A percentile compares a stretch with the other conserved stretches of the same genome.
These are phyloP conservation scores for Eremobia ochroleuca DNA, from an alignment of 2,888 invertebrate species.

Conservation along the genomic window DNA sequence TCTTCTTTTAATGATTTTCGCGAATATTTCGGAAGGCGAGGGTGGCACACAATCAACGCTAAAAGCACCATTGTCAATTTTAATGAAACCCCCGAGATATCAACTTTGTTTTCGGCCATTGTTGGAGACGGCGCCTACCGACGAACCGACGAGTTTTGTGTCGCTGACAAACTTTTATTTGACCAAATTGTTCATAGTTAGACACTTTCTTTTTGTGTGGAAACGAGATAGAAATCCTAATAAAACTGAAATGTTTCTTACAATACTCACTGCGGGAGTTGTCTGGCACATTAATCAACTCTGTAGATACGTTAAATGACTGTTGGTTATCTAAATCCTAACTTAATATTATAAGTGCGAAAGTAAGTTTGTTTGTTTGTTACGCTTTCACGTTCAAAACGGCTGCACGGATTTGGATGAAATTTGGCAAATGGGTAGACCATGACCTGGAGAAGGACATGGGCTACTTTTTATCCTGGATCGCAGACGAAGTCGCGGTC, in stretches of 20 bases:
- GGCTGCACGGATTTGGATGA: background rate
- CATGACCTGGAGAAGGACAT: background rate
- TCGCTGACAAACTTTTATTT: slow-evolving; percentile 58
- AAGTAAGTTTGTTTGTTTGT: background rate
- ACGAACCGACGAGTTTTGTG: slow-evolving; percentile 44
- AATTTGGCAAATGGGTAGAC: background rate
- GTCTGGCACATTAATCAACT: slow-evolving; percentile 4
- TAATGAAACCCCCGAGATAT: slow-evolving; percentile 73
- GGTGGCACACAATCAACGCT: slow-evolving; percentile 68
- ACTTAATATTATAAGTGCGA: background rate
- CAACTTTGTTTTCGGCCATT: slow-evolving; percentile 70
- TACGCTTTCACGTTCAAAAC: background rate
- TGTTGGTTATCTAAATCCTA: background rate
- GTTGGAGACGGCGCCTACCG: slow-evolving; percentile 48
- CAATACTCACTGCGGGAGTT: background rate
- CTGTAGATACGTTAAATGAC: background rate
- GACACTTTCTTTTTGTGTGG: slow-evolving; percentile 51
- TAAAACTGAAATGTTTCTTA: slow-evolving; percentile 40
- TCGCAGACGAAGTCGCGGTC: background rate
- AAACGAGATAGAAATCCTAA: slow-evolving; percentile 37
- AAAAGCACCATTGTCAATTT: slow-evolving; percentile 74
- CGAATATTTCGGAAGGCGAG: slow-evolving; percentile 60
- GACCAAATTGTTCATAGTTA: slow-evolving; percentile 58
- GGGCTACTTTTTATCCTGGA: accelerated
- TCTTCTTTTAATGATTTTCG: slow-evolving; percentile 66